Evolutionary conservation across 2,888 invertebrate species (phyloP).

Genomic region (Pterostichus madidus): DNA sequence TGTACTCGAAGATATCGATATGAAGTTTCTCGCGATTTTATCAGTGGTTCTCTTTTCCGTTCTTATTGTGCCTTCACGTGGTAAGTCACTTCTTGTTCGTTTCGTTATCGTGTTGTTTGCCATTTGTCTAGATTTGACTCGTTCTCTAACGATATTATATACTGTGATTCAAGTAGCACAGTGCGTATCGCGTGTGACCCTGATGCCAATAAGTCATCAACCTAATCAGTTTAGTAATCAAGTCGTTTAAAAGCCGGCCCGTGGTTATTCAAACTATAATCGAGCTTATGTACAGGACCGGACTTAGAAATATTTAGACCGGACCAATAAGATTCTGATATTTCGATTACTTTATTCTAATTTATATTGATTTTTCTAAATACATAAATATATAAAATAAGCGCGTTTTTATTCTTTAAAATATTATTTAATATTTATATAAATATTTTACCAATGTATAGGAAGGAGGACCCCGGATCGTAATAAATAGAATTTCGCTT

Average conservation of each 20-base stretch:
- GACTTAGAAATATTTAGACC: slow-evolving; percentile 55
- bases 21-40: slow-evolving; percentile 62
- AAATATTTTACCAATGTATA: too few relatives aligned
- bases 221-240: slow-evolving; percentile 57
- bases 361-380: too few relatives aligned
- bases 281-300: slow-evolving; percentile 35
- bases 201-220: slow-evolving; percentile 62
- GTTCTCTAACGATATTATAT: too few relatives aligned
- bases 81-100: slow-evolving; percentile 57
- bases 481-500: too few relatives aligned
- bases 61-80: slow-evolving; percentile 56
- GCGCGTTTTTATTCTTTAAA: too few relatives aligned
- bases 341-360: background rate
- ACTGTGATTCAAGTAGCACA: background rate
- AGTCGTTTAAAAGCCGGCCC: slow-evolving; percentile 33
- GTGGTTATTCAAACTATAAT: slow-evolving; percentile 52
- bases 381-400: too few relatives aligned
- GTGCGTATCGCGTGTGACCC: slow-evolving; percentile 45
- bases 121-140: too few relatives aligned
- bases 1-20: slow-evolving; percentile 17
- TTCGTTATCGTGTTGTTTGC: too few relatives aligned
- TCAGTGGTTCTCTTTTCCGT: slow-evolving; percentile 55
- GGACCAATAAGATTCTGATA: slow-evolving; percentile 10
- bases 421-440: too few relatives aligned
- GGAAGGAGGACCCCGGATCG: too few relatives aligned